Percentiles rank a stretch among this genome's conserved stretches.
Evolutionary conservation across 2,888 invertebrate species (phyloP).

Genomic region (Tiliacea aurago): DNA sequence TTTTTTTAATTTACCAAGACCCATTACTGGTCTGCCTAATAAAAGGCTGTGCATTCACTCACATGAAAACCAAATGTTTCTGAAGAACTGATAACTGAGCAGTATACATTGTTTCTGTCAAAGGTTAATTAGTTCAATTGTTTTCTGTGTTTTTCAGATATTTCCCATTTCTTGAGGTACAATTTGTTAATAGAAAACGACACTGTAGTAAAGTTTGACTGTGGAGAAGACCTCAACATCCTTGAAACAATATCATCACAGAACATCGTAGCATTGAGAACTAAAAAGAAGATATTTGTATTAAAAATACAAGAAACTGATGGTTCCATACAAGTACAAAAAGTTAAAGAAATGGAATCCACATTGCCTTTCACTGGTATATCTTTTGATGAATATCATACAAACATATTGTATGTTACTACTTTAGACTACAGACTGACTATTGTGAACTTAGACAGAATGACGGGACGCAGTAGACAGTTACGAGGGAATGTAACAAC

Average conservation of each 20-base stretch:
- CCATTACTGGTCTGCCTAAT: background rate
- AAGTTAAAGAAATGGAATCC: constrained; percentile 78
- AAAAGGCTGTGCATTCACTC: background rate
- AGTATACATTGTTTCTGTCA: background rate
- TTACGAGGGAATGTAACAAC: constrained; percentile 71
- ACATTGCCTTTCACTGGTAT: constrained; percentile 82
- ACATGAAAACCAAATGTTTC: too few species aligned
- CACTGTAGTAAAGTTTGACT: constrained; percentile 73
- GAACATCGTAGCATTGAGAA: constrained; percentile 81
- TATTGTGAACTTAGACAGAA: constrained; percentile 83
- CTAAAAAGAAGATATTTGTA: constrained; percentile 80
- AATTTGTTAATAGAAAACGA: constrained; percentile 69
- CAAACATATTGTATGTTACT: constrained; percentile 82
- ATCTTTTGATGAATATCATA: constrained; percentile 82
- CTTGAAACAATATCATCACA: constrained; percentile 81
- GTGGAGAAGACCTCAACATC: constrained; percentile 76
- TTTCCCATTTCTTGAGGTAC: constrained; percentile 76
- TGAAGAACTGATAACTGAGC: background rate
- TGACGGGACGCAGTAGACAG: constrained; percentile 77
- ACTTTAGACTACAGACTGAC: constrained; percentile 78
- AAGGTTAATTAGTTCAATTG: background rate
- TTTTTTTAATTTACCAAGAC: background rate
- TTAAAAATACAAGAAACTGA: constrained; percentile 74
- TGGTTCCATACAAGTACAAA: constrained; percentile 71
- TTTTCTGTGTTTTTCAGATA: constrained; percentile 74